Evolutionary conservation across 2,888 invertebrate species (phyloP).

Genomic region (Netelia inedita): DNA sequence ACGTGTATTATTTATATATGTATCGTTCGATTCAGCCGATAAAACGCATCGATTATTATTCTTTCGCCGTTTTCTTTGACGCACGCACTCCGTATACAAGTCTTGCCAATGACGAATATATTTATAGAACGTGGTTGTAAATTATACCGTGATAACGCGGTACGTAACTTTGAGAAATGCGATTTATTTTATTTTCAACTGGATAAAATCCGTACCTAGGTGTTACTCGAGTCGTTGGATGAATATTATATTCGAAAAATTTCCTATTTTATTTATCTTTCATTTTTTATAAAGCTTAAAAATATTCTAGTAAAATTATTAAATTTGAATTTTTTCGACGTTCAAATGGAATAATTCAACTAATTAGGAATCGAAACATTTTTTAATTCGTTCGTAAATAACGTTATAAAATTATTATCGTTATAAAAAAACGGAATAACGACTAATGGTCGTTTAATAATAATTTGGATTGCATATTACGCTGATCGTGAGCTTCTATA

Average conservation of each 20-base stretch:
- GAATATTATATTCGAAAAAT: too few species aligned
- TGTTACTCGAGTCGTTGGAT: too few species aligned
- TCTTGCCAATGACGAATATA: slow-evolving; percentile 27
- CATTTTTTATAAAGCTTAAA: too few species aligned
- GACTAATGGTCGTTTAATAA: too few species aligned
- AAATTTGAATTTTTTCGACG: too few species aligned
- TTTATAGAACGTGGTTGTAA: slow-evolving; percentile 31
- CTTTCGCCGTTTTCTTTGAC: slow-evolving; percentile 52
- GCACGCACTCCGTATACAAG: slow-evolving; percentile 29
- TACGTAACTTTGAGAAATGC: not conserved
- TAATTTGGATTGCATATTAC: not conserved
- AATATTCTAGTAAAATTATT: too few species aligned
- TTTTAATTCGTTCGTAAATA: too few species aligned
- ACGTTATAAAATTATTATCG: not conserved
- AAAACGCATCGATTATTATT: slow-evolving; percentile 51
- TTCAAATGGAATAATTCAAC: too few species aligned
- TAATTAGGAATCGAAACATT: too few species aligned
- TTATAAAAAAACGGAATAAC: not conserved
- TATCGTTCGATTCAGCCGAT: slow-evolving; percentile 26
- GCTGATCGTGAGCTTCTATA: not conserved
- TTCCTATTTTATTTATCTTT: too few species aligned
- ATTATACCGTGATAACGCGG: not conserved
- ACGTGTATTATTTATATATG: not conserved
- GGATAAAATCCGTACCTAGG: not conserved
- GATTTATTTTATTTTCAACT: not conserved